Base-by-base conservation (phyloP, 2,797 vertebrate species). In the Esox lucius region DNA sequence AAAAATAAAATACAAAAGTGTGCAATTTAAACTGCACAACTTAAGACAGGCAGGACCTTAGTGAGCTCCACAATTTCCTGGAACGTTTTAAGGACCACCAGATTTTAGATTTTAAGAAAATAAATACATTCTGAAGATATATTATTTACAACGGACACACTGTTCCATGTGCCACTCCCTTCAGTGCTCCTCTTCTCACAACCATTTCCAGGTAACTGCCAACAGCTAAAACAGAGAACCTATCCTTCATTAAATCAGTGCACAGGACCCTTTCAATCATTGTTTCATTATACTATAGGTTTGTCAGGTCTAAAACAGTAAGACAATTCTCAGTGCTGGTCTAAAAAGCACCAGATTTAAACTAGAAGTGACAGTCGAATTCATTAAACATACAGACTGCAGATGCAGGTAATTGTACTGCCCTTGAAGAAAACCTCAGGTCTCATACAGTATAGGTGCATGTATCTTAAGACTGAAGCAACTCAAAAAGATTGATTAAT, bases 41-140 rank as follows among this genome's bases (percentile, higher is more conserved):
- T 74, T 71, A 53, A 70, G 9, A 70, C 24, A 39, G 74, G 69
- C 49, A 73, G 68, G 49, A 68, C n/a, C 16, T 49, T 24, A 31
- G 22, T 46, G 61, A 71, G 51, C 70, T 65, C 67, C 72, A 76
- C 39, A 22, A 71, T 53, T 75, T 75, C 22, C 64, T 28, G 75
- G 24, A 31, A 62, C 48, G 61, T 22, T 15, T 78, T 35, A 49
- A 78, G 42, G 46, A 70, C 68, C 31, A 76, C 71, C 53, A 71
- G 42, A 71, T 64, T 53, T 71, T 39, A 77, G n/a, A 76, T 61
- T 68, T 78, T 83, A 83, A 71, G 78, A 87, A 86, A 88, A 87
- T 86, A 89, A 88, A 90, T 86, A 84, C 68, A 73, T 80, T 74
- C 72, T 78, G 51, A 53, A 51, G 68, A 78, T 70, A 56, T 77